A percentile compares a stretch with the other conserved stretches of the same genome.
Evolutionary conservation across 2,888 invertebrate genomes (phyloP).

Genomic region (Agonopterix subpropinquella): DNA sequence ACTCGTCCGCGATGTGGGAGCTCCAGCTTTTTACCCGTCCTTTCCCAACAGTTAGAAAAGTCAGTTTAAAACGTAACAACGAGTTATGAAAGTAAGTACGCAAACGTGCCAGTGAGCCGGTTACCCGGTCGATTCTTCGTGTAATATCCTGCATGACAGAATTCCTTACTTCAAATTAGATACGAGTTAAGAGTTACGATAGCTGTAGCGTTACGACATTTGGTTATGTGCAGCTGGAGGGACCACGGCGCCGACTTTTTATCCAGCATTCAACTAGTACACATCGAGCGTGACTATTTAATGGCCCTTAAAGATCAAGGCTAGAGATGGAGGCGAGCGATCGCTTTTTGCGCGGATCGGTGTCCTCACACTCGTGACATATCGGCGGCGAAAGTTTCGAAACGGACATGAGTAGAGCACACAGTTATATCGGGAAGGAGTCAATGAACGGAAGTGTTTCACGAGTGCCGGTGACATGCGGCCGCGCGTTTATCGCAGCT

Average conservation of each 20-base stretch:
- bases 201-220: conserved; percentile 32
- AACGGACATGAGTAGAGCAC: conserved; percentile 44
- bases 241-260: conserved; percentile 24
- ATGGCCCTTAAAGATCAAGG: conserved; percentile 47
- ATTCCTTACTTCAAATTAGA: conserved; percentile 37
- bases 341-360: conserved; percentile 23
- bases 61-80: conserved; percentile 62
- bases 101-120: conserved; percentile 49
- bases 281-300: conserved; percentile 34
- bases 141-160: conserved; percentile 52
- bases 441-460: conserved; percentile 75
- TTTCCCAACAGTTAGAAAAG: conserved; percentile 69
- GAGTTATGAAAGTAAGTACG: conserved; percentile 68
- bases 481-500: conserved; percentile 59
- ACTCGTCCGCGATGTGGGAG: conserved; percentile 63
- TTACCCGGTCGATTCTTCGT: conserved; percentile 43
- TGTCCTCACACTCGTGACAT: conserved; percentile 41
- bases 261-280: conserved; percentile 7
- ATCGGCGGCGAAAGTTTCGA: conserved; percentile 55
- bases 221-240: conserved; percentile 12
- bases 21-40: conserved; percentile 53
- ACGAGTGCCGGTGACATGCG: conserved; percentile 64
- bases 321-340: conserved; percentile 22
- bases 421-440: conserved; percentile 69
- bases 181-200: conserved; percentile 23